Evolutionary conservation across 2,113 vertebrate genomes (phyloP).

Genomic region (Cercopithecus mona): DNA sequence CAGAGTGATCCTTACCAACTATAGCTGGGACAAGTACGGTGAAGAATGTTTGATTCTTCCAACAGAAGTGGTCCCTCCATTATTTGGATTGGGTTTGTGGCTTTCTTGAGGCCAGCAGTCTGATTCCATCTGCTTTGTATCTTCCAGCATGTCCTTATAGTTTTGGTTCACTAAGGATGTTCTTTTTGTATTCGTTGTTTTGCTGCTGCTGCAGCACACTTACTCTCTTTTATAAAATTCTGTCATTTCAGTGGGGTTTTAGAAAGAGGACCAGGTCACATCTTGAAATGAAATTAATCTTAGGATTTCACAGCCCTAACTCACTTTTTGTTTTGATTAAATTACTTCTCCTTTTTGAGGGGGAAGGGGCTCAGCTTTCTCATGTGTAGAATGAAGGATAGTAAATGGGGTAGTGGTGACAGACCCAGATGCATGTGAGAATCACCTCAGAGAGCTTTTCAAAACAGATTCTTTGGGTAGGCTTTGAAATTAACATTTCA

Average conservation of each 20-base stretch:
- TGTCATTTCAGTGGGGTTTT: neutral
- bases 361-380: neutral
- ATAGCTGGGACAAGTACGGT: neutral
- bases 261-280: neutral
- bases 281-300: neutral
- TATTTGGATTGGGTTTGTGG: neutral
- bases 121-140: neutral
- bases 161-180: neutral
- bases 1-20: neutral
- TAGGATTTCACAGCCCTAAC: neutral
- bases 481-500: neutral
- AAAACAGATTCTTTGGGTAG: neutral
- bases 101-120: neutral
- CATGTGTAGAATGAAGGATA: neutral
- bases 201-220: neutral
- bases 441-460: neutral
- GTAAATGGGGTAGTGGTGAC: neutral
- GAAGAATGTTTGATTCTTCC: neutral
- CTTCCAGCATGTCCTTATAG: neutral
- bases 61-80: neutral
- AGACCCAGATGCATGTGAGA: neutral
- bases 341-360: neutral
- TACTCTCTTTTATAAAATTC: neutral
- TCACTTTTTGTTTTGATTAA: slow-evolving; percentile 12
- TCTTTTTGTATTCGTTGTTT: neutral